A percentile compares a stretch with the other conserved stretches of the same genome.
Conservation (phyloP, 2,113 vertebrate species). For the Canis aureus region DNA sequence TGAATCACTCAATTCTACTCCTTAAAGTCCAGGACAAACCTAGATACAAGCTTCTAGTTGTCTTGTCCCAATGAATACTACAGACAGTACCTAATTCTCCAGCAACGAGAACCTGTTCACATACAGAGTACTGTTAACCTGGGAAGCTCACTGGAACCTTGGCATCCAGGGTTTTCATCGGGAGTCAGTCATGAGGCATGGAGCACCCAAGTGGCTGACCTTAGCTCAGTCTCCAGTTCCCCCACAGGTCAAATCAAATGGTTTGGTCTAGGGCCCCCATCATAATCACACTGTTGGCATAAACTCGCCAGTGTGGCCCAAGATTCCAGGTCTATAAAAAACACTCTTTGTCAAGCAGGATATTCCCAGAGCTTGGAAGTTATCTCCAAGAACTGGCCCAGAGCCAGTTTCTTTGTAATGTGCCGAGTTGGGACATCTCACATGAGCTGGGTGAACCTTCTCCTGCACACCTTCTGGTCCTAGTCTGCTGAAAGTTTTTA, state of each 20-base stretch:
- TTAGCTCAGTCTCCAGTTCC: background rate
- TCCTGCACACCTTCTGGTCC: background rate
- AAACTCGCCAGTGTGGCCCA: background rate
- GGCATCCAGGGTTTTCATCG: background rate
- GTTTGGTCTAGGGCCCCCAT: background rate
- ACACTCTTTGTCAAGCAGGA: background rate
- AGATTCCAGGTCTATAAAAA: background rate
- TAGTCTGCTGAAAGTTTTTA: background rate
- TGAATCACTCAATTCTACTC: background rate
- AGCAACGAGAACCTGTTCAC: background rate
- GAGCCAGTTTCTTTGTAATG: background rate
- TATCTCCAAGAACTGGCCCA: background rate
- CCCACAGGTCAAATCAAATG: background rate
- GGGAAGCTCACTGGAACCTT: background rate
- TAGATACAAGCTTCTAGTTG: background rate
- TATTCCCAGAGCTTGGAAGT: background rate
- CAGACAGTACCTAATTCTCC: background rate
- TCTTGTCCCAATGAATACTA: no score
- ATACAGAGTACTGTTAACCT: no score
- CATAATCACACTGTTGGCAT: background rate
- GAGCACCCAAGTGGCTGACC: no score
- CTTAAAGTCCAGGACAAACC: background rate
- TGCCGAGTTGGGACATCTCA: background rate
- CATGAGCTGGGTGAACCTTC: background rate
- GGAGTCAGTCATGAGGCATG: background rate